These are phyloP conservation scores for Corythucha ciliata DNA, from an alignment of 2,888 invertebrate genomes.

Conservation along the genomic window DNA sequence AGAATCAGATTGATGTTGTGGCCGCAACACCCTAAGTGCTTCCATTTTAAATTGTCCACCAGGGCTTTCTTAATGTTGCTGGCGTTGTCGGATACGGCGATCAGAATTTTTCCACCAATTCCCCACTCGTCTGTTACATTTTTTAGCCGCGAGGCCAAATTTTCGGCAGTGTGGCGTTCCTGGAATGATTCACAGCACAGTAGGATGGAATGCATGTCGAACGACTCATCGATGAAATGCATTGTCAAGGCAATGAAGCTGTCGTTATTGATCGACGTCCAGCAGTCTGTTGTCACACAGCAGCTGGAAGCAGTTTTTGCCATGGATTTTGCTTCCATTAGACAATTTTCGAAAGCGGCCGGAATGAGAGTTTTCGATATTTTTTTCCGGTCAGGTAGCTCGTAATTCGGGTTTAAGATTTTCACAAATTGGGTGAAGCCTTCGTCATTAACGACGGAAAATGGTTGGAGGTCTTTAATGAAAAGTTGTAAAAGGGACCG, in stretches of 20 bases:
- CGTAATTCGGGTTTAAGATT: constrained; percentile 36
- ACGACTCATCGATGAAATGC: constrained; percentile 13
- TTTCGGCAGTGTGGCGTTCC: constrained; percentile 3
- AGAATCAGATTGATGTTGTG: too few species aligned
- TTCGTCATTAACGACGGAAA: constrained; percentile 38
- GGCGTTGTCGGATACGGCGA: constrained; percentile 20
- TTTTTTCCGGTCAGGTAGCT: constrained; percentile 34
- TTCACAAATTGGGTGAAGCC: constrained; percentile 37
- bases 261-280: constrained; percentile 19
- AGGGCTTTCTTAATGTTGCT: constrained; percentile 9
- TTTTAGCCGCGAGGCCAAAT: constrained; percentile 3
- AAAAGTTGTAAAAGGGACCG: constrained; percentile 35
- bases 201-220: constrained; percentile 8
- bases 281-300: constrained; percentile 18
- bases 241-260: constrained; percentile 15
- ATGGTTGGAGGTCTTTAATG: constrained; percentile 37
- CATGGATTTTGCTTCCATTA: constrained; percentile 9
- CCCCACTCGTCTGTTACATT: constrained; percentile 17
- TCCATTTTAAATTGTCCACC: too few species aligned
- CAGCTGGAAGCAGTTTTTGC: neutral
- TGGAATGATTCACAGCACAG: constrained; percentile 9
- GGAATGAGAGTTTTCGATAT: constrained; percentile 34
- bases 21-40: too few species aligned
- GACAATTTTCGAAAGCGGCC: constrained; percentile 27
- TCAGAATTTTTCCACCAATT: constrained; percentile 10